phyloP scores from a whole-genome alignment of 2,113 vertebrate species.

The Panthera leo region DNA sequence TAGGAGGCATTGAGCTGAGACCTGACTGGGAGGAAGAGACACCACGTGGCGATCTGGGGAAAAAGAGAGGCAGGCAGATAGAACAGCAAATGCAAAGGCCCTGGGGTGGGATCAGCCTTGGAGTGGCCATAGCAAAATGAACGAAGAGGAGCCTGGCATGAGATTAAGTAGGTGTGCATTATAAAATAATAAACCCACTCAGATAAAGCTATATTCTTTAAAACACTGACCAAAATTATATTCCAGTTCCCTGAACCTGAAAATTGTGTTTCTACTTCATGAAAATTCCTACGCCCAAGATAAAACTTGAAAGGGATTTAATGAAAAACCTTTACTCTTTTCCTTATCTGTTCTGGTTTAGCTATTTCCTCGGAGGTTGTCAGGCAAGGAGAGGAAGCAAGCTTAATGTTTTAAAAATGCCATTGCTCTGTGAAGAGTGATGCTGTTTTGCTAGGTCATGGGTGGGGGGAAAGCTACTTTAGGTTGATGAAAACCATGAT shows the following conservation, averaged over 20 bases:
- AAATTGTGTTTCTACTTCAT: conserved; percentile 60
- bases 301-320: conserved; percentile 62
- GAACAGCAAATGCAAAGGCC: neutral
- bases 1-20: neutral
- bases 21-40: neutral
- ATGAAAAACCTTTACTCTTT: conserved; percentile 54
- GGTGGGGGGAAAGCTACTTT: neutral
- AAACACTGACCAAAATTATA: conserved; percentile 54
- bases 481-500: conserved; percentile 39
- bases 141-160: neutral
- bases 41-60: neutral
- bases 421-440: neutral
- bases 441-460: neutral
- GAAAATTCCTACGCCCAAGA: conserved; percentile 44
- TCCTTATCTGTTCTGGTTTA: conserved; percentile 38
- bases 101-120: neutral
- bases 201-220: conserved; percentile 5
- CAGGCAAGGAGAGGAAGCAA: neutral
- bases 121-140: neutral
- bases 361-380: conserved; percentile 33
- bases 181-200: conserved; percentile 22
- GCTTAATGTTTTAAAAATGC: conserved; percentile 12
- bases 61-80: neutral
- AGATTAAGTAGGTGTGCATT: neutral
- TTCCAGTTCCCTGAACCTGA: conserved; percentile 58